A percentile compares a stretch with the other conserved stretches of the same genome.
These are phyloP conservation scores for Apteryx owenii DNA, from an alignment of 2,113 vertebrate species.

Conservation along the genomic window DNA sequence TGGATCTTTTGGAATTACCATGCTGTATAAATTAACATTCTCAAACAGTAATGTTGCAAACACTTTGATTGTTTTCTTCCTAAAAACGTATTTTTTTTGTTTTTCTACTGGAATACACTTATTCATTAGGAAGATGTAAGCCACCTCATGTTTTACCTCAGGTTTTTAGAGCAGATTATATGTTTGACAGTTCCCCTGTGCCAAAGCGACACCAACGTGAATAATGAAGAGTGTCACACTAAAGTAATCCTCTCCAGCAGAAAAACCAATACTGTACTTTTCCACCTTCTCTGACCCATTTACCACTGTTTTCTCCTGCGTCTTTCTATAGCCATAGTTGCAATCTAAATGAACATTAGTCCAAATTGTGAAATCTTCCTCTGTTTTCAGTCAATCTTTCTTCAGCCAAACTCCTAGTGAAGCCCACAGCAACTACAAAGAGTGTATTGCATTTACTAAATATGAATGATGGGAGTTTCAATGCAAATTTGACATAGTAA, in stretches of 20 bases:
- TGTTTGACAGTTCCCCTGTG: not conserved
- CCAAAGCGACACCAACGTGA: not conserved
- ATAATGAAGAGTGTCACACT: slow-evolving; percentile 28
- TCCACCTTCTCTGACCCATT: not conserved
- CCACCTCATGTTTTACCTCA: not conserved
- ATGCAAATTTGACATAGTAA: not conserved
- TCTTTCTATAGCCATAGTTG: not conserved
- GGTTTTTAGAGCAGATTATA: slow-evolving; percentile 36
- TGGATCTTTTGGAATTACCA: not conserved
- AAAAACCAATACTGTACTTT: not conserved
- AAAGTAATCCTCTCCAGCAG: not conserved
- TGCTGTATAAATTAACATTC: not conserved
- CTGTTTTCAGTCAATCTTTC: not conserved
- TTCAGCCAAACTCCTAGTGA: not conserved
- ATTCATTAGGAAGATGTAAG: slow-evolving; percentile 44
- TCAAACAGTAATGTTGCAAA: not conserved
- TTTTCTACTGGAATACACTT: not conserved
- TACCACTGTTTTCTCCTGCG: not conserved
- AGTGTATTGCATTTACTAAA: not conserved
- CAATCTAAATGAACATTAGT: not conserved
- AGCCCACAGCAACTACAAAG: not conserved
- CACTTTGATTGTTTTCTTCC: not conserved
- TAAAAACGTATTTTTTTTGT: not conserved
- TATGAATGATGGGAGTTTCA: not conserved
- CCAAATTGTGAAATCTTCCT: not conserved